Evolutionary conservation across 2,888 invertebrate species (phyloP).

Genomic region (Microplitis manilae): DNA sequence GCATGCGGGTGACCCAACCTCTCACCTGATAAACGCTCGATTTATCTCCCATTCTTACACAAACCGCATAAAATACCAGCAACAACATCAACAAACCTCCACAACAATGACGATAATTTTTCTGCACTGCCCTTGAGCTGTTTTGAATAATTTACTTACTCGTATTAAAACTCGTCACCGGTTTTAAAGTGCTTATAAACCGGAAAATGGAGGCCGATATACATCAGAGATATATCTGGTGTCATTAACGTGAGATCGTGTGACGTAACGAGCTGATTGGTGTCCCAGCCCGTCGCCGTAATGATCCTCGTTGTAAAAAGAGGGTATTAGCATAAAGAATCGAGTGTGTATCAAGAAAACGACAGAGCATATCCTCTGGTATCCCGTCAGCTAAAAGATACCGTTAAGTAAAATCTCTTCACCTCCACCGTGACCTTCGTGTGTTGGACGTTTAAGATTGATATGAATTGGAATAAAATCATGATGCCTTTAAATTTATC

Average conservation of each 20-base stretch:
- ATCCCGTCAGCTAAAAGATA: conserved; percentile 52
- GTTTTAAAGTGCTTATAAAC: not conserved
- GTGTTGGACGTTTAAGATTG: conserved; percentile 35
- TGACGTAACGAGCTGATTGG: conserved; percentile 69
- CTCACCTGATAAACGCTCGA: conserved; percentile 2
- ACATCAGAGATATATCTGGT: conserved; percentile 48
- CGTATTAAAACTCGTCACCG: no score
- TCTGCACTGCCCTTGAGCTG: conserved; percentile 46
- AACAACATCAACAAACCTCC: no score
- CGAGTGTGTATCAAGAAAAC: conserved; percentile 35
- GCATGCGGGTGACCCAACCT: conserved; percentile 13
- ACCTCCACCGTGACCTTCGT: conserved; percentile 61
- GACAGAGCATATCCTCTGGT: conserved; percentile 41
- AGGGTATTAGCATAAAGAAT: conserved; percentile 65
- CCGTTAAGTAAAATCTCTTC: conserved; percentile 69
- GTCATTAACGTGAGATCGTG: conserved; percentile 69
- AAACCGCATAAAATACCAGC: not conserved
- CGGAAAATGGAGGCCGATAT: no score
- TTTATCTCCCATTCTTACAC: not conserved
- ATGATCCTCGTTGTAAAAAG: conserved; percentile 60
- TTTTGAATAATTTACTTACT: conserved; percentile 41
- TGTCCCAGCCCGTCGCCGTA: conserved; percentile 61
- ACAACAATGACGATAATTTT: conserved; percentile 34
- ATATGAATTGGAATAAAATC: conserved; percentile 58
- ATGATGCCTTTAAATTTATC: conserved; percentile 43